A percentile compares a stretch with the other conserved stretches of the same genome.
phyloP scores from a whole-genome alignment of 1,140 invertebrate species.

The Drosophila sp. region DNA sequence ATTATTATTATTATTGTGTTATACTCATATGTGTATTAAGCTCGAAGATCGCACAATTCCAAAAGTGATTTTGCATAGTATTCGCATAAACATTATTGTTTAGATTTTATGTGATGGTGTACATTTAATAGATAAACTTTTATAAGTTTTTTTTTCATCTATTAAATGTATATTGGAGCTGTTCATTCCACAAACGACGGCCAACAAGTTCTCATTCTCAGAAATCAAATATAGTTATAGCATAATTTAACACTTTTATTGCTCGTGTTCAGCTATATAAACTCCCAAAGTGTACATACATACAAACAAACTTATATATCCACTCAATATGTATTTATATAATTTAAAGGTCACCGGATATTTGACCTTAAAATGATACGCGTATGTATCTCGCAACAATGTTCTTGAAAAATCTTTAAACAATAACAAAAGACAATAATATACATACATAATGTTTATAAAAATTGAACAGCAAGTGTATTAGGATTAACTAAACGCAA shows the following conservation, averaged over 20 bases:
- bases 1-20: conserved; percentile 13
- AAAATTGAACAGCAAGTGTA: conserved; percentile 37
- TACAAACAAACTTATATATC: conserved; percentile 5
- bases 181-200: conserved; percentile 55
- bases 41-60: conserved; percentile 65
- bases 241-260: conserved; percentile 38
- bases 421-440: conserved; percentile 74
- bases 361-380: conserved; percentile 24
- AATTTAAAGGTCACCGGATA: conserved; percentile 36
- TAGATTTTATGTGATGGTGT: conserved; percentile 35
- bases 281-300: conserved; percentile 15
- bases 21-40: conserved; percentile 24
- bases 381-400: conserved; percentile 2
- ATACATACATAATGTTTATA: conserved; percentile 60
- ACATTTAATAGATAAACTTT: not conserved
- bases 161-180: conserved; percentile 35
- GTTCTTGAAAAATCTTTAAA: conserved; percentile 50
- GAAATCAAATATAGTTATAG: conserved; percentile 34
- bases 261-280: conserved; percentile 37
- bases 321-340: conserved; percentile 31
- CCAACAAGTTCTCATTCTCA: conserved; percentile 35
- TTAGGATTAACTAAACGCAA: conserved; percentile 20
- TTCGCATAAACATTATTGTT: conserved; percentile 65
- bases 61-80: conserved; percentile 75
- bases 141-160: not conserved